Evolutionary conservation across 2,888 invertebrate species (phyloP).

Genomic region (Neria commutata): DNA sequence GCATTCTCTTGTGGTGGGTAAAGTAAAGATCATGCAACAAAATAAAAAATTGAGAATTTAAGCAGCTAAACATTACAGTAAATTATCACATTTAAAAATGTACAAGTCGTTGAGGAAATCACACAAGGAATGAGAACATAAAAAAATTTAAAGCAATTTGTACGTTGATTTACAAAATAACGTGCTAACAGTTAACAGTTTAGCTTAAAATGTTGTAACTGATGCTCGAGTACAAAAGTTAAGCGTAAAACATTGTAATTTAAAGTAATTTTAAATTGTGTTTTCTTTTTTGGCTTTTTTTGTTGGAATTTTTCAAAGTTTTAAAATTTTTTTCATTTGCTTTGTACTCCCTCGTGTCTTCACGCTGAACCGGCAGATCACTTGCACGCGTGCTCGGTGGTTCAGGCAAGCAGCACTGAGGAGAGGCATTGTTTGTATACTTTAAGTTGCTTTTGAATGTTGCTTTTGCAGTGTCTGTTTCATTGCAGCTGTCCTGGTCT

Average conservation of each 20-base stretch:
- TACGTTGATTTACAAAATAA: slow-evolving; percentile 24
- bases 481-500: background rate
- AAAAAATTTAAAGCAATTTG: slow-evolving; percentile 23
- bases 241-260: slow-evolving; percentile 27
- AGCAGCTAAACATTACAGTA: background rate
- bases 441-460: slow-evolving; percentile 7
- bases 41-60: background rate
- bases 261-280: slow-evolving; percentile 18
- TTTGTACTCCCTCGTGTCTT: slow-evolving; percentile 18
- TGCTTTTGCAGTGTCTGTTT: background rate
- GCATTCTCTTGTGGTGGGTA: no score
- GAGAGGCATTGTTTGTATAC: background rate
- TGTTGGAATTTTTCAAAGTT: slow-evolving; percentile 23
- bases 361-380: slow-evolving; percentile 27
- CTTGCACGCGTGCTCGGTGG: no score
- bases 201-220: slow-evolving; percentile 9
- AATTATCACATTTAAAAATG: slow-evolving; percentile 14
- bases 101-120: background rate
- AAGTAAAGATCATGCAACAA: background rate
- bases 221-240: slow-evolving; percentile 19
- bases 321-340: slow-evolving; percentile 16
- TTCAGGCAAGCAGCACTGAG: slow-evolving; percentile 10
- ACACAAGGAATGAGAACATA: background rate
- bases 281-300: slow-evolving; percentile 20
- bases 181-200: slow-evolving; percentile 12